phyloP scores from a whole-genome alignment of 2,797 vertebrate genomes.

The Sylvilagus floridanus region DNA sequence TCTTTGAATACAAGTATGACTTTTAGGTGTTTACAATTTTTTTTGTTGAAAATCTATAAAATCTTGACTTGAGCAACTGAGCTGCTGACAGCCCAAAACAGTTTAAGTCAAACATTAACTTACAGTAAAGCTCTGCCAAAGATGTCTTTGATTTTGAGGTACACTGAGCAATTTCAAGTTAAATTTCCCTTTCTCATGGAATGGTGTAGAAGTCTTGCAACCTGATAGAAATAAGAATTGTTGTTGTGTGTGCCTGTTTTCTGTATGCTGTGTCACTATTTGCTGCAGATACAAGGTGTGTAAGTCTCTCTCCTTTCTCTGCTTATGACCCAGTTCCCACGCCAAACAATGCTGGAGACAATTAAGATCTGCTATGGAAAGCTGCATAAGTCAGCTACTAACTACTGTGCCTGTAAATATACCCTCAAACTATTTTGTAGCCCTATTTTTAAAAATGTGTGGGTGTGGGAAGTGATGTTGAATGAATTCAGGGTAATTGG shows the following conservation, averaged over 20 bases:
- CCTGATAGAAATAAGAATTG: slow-evolving; percentile 10
- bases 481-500: slow-evolving; percentile 72
- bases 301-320: not conserved
- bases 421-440: slow-evolving; percentile 63
- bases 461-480: slow-evolving; percentile 71
- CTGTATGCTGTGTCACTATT: not conserved
- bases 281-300: not conserved
- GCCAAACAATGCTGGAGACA: not conserved
- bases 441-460: slow-evolving; percentile 72
- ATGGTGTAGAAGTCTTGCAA: not conserved
- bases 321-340: not conserved
- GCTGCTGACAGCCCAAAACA: not conserved
- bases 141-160: slow-evolving; percentile 53
- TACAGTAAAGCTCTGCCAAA: slow-evolving; percentile 22
- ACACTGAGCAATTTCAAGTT: slow-evolving; percentile 47
- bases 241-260: not conserved
- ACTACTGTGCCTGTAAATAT: slow-evolving; percentile 63
- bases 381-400: slow-evolving; percentile 53
- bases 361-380: slow-evolving; percentile 49
- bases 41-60: slow-evolving; percentile 66
- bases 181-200: slow-evolving; percentile 40
- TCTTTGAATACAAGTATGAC: slow-evolving; percentile 34
- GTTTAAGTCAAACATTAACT: slow-evolving; percentile 60
- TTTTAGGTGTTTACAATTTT: slow-evolving; percentile 58
- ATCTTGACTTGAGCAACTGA: slow-evolving; percentile 27